These are phyloP conservation scores for Platycercus adscitus DNA, from an alignment of 2,113 vertebrate genomes.

Conservation along the genomic window DNA sequence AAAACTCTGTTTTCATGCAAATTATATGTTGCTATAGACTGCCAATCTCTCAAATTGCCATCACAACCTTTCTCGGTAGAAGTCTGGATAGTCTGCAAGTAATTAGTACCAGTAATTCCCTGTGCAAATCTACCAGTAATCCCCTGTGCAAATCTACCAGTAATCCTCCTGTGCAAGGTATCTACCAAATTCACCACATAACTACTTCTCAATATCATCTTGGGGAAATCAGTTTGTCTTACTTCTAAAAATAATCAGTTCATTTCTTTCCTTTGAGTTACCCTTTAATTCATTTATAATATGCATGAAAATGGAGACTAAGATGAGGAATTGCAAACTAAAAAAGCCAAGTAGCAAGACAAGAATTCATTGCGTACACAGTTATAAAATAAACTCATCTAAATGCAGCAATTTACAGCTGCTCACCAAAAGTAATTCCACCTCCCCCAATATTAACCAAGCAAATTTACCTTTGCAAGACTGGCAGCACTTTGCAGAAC, in stretches of 20 bases:
- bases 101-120: conserved; percentile 10
- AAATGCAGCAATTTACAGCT: neutral
- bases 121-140: neutral
- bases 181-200: neutral
- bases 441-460: fast-evolving
- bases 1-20: conserved; percentile 31
- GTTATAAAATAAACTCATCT: neutral
- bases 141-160: neutral
- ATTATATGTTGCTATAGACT: conserved; percentile 15
- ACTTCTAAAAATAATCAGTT: neutral
- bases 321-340: neutral
- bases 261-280: neutral
- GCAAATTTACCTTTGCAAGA: neutral
- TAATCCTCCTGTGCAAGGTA: neutral
- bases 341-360: neutral
- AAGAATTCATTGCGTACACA: neutral
- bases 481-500: neutral
- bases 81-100: conserved; percentile 9
- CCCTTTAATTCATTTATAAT: neutral
- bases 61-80: neutral
- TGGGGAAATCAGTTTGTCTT: neutral
- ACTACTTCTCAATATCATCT: neutral
- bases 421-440: neutral
- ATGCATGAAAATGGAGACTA: neutral
- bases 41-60: neutral